Evolutionary conservation across 2,888 invertebrate species (phyloP).

Genomic region (Nymphalis c-album): DNA sequence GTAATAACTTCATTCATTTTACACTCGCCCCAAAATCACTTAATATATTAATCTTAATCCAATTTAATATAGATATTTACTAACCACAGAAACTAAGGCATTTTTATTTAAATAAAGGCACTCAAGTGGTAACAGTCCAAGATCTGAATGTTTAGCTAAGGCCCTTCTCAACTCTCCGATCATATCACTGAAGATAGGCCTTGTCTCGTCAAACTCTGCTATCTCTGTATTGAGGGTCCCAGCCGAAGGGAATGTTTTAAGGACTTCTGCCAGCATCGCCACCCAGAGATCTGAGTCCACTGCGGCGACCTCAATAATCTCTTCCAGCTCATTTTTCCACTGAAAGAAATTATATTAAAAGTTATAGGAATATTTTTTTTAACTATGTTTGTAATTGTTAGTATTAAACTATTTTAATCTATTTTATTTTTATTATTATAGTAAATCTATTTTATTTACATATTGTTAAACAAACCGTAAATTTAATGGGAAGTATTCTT

Average conservation of each 20-base stretch:
- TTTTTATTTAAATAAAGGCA: slow-evolving; percentile 97
- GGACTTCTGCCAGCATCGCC: slow-evolving; percentile 96
- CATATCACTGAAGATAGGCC: slow-evolving; percentile 94
- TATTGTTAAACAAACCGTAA: too few species aligned
- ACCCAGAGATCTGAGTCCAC: slow-evolving; percentile 98
- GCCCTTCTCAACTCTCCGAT: slow-evolving; percentile 91
- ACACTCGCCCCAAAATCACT: too few species aligned
- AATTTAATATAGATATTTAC: slow-evolving; percentile 41
- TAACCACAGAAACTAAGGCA: slow-evolving; percentile 92
- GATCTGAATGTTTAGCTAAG: slow-evolving; percentile 91
- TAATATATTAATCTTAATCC: too few species aligned
- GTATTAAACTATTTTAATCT: neutral
- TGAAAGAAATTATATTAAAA: slow-evolving; percentile 68
- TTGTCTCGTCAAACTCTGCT: slow-evolving; percentile 92
- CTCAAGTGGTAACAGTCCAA: slow-evolving; percentile 95
- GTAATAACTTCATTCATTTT: too few species aligned
- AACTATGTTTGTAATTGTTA: neutral
- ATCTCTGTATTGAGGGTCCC: slow-evolving; percentile 95
- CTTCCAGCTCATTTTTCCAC: slow-evolving; percentile 97
- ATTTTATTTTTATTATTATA: too few species aligned
- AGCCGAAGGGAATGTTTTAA: slow-evolving; percentile 94
- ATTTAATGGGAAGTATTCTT: too few species aligned
- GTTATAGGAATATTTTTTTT: neutral
- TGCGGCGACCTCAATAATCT: slow-evolving; percentile 95
- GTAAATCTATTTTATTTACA: too few species aligned